Evolutionary conservation across 2,888 invertebrate species (phyloP), one percentile per base, ranked within the genome.

Genomic region (Patella pellucida): DNA sequence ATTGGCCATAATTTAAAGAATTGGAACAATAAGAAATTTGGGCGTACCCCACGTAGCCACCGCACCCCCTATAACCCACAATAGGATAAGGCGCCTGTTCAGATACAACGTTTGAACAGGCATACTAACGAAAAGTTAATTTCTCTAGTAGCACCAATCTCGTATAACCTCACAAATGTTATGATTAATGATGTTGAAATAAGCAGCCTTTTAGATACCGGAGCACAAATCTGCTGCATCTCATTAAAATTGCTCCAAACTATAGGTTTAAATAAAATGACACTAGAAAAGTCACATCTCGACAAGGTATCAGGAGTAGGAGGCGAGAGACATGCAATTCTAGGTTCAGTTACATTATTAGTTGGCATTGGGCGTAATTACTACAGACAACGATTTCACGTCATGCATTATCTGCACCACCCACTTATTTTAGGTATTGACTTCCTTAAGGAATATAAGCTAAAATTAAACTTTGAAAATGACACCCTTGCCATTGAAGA

Each of bases 51-150:
- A 41, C 41, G 41, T 41, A 41, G 5, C 41, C 41, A 41, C 41
- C 41, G 7, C 41, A 41, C 41, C 7, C 41, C 41, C 7, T 41
- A 7, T 41, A 41, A 54, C 5, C 54, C 54, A 54, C 54, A 54
- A 54, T 54, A 54, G 54, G 54, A 54, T 54, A 54, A 54, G 54
- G 54, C 54, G 54, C 54, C 54, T 54, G 54, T 54, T 5, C n/a
- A 15, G n/a, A 54, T 15, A n/a, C 15, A 3, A 54, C n/a, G 4
- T 54, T 54, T 54, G 54, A 5, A 5, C 54, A 54, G 15, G 54
- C 54, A 54, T 7, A 41, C 41, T 41, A 54, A 54, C 0, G 16
- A 54, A 16, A 54, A 54, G 7, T 16, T 54, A 16, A 54, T 54
- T 16, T 54, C 54, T 14, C n/a, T 54, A 0, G n/a, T 54, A 54